Evolutionary conservation across 1,140 invertebrate species (phyloP).

Genomic region (Parapsyche elsis): DNA sequence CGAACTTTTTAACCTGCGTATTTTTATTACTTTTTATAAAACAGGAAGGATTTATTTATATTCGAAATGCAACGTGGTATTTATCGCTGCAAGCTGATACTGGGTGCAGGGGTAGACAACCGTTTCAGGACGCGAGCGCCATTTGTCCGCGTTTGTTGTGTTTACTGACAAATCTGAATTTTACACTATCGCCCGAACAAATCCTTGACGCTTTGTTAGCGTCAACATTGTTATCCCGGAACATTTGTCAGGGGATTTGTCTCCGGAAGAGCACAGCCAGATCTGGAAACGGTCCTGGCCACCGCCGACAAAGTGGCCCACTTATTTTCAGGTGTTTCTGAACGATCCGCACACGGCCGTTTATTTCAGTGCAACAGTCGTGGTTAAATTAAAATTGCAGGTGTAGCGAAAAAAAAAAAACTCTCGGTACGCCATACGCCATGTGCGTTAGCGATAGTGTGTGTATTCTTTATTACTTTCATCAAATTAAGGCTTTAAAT

Average conservation of each 20-base stretch:
- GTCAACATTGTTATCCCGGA: slow-evolving; percentile 51
- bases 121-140: no score
- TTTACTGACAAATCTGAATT: slow-evolving; percentile 56
- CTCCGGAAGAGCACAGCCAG: slow-evolving; percentile 15
- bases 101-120: not conserved
- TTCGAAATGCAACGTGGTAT: no score
- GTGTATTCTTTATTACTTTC: slow-evolving; percentile 5
- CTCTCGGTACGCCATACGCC: no score
- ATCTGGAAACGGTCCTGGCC: slow-evolving; percentile 10
- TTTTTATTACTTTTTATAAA: no score
- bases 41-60: no score
- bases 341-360: no score
- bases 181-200: slow-evolving; percentile 54
- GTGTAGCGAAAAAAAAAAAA: no score
- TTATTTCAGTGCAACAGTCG: no score
- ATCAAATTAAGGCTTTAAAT: not conserved
- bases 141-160: slow-evolving; percentile 48
- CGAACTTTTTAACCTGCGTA: no score
- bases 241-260: slow-evolving; percentile 55
- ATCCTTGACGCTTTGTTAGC: slow-evolving; percentile 55
- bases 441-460: not conserved
- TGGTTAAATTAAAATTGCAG: no score
- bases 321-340: slow-evolving; percentile 25
- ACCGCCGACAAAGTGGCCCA: not conserved
- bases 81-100: no score